phyloP scores from a whole-genome alignment of 2,888 invertebrate species.

The Eristalis pertinax region DNA sequence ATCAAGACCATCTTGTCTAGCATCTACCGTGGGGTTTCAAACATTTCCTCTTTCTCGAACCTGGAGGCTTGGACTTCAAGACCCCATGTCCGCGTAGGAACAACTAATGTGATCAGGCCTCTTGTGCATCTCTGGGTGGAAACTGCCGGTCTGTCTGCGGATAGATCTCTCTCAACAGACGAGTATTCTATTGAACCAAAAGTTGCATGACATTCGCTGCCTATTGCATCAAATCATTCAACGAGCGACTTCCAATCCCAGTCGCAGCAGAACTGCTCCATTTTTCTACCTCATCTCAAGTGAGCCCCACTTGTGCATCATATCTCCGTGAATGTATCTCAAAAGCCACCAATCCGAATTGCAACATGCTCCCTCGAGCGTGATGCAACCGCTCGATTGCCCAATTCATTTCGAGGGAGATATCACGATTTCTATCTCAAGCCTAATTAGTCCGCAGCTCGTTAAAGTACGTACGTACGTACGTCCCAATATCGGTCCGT shows the following conservation, averaged over 20 bases:
- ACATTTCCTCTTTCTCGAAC: too few species aligned
- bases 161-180: too few species aligned
- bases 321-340: background rate
- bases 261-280: background rate
- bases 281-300: background rate
- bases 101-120: too few species aligned
- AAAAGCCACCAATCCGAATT: background rate
- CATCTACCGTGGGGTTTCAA: too few species aligned
- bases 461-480: background rate
- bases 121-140: too few species aligned
- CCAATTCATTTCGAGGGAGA: background rate
- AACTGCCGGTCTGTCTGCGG: too few species aligned
- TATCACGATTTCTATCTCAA: background rate
- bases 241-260: background rate
- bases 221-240: too few species aligned
- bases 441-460: constrained; percentile 22
- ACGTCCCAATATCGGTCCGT: background rate
- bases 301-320: background rate
- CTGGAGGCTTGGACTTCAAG: too few species aligned
- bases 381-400: constrained; percentile 1
- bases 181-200: too few species aligned
- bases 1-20: too few species aligned
- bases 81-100: too few species aligned
- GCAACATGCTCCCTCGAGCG: background rate
- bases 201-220: too few species aligned